Evolutionary conservation across 2,797 vertebrate species (phyloP).

Genomic region (Kryptopterus vitreolus): DNA sequence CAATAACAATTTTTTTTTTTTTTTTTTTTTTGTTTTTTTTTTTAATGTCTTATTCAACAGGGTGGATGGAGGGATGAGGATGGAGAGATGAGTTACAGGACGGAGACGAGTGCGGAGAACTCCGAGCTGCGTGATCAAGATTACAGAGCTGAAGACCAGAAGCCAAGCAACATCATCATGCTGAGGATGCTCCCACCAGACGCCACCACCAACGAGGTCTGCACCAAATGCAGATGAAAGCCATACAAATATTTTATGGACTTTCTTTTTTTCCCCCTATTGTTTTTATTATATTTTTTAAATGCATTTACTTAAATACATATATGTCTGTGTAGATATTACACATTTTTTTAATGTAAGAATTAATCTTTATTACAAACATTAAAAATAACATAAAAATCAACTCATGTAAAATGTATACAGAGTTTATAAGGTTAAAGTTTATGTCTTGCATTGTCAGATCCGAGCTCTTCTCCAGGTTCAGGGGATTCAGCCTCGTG

Average conservation of each 20-base stretch:
- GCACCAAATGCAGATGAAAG: too few relatives aligned
- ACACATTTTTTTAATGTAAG: too few relatives aligned
- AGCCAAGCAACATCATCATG: constrained; percentile 93
- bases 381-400: too few relatives aligned
- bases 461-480: constrained; percentile 86
- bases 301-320: too few relatives aligned
- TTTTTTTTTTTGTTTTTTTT: too few relatives aligned
- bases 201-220: constrained; percentile 85
- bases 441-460: constrained; percentile 60
- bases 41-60: constrained; percentile 59
- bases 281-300: too few relatives aligned
- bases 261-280: too few relatives aligned
- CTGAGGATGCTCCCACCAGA: constrained; percentile 88
- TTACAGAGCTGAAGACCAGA: constrained; percentile 84
- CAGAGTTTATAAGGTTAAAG: neutral
- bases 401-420: too few relatives aligned
- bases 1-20: too few relatives aligned
- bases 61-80: constrained; percentile 46
- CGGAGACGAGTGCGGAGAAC: constrained; percentile 66
- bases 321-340: too few relatives aligned
- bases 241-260: too few relatives aligned
- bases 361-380: too few relatives aligned
- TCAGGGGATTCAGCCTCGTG: constrained; percentile 84
- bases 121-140: constrained; percentile 87
- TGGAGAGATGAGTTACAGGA: constrained; percentile 46